Conservation (phyloP, 2,888 invertebrate species). For the Drosophila trichaetosa region DNA sequence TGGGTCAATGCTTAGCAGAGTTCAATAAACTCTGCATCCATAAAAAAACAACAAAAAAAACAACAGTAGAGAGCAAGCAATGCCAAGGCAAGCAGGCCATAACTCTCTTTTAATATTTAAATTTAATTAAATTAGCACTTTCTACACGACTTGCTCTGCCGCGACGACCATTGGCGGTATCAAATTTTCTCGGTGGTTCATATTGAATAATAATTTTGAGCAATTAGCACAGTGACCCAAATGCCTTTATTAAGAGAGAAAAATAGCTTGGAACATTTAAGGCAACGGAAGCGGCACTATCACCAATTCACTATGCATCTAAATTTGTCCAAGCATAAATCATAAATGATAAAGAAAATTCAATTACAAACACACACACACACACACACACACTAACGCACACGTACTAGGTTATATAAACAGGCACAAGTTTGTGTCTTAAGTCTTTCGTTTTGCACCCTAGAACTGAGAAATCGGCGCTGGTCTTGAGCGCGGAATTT, state of each 20-base stretch:
- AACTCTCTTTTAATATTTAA: constrained; percentile 61
- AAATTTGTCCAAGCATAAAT: constrained; percentile 2
- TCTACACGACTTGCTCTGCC: constrained; percentile 54
- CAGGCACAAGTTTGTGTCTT: constrained; percentile 57
- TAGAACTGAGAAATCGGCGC: constrained; percentile 27
- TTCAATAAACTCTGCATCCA: constrained; percentile 57
- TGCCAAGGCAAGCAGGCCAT: constrained; percentile 25
- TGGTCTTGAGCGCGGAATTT: constrained; percentile 18
- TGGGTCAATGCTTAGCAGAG: constrained; percentile 46
- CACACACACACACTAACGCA: background rate
- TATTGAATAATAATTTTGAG: constrained; percentile 77
- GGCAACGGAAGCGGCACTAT: constrained; percentile 12
- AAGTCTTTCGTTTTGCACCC: constrained; percentile 58
- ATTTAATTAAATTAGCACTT: constrained; percentile 77
- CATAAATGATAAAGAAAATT: constrained; percentile 6
- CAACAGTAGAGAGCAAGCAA: constrained; percentile 26
- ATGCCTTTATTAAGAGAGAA: constrained; percentile 53
- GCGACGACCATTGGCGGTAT: constrained; percentile 13
- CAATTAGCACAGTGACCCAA: constrained; percentile 74
- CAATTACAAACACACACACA: background rate
- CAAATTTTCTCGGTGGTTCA: constrained; percentile 26
- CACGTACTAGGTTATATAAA: constrained; percentile 16
- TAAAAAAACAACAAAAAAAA: background rate
- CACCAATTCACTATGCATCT: constrained; percentile 8
- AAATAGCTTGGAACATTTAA: constrained; percentile 1